Evolutionary conservation across 2,113 vertebrate genomes (phyloP).

Genomic region (Agelaius phoeniceus): DNA sequence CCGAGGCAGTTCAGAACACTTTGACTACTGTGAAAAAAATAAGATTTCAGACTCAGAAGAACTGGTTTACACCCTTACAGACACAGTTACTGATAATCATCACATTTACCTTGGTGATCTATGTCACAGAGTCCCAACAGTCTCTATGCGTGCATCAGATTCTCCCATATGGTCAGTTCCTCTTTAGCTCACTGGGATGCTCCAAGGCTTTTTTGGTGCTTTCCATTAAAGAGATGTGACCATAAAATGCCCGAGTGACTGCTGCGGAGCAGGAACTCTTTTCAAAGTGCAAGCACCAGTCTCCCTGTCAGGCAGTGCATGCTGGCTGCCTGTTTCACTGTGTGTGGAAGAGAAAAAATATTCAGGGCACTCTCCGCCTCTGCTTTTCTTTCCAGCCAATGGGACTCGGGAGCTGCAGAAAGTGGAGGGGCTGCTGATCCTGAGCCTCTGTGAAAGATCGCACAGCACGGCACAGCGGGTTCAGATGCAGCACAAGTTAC

Average conservation of each 20-base stretch:
- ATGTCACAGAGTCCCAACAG: neutral
- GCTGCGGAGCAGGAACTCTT: neutral
- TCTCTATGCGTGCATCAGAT: neutral
- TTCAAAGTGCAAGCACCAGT: conserved; percentile 1
- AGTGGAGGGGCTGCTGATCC: conserved; percentile 7
- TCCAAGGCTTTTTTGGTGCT: neutral
- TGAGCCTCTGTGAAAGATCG: neutral
- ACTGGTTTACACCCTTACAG: conserved; percentile 17
- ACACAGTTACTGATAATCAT: neutral
- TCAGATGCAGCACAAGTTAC: neutral
- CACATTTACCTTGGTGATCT: neutral
- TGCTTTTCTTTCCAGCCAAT: conserved; percentile 70
- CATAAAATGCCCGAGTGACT: neutral
- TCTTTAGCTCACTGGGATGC: neutral
- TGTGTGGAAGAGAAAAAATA: conserved; percentile 27
- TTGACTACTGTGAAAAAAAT: neutral
- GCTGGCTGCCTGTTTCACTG: conserved; percentile 40
- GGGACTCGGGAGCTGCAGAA: neutral
- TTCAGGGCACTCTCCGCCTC: conserved; percentile 64
- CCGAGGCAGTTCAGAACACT: neutral
- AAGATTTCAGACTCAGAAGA: neutral
- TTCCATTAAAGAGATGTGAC: neutral
- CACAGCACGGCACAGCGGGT: neutral
- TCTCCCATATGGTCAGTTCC: neutral
- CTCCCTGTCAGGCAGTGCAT: neutral